A percentile compares a stretch with the other conserved stretches of the same genome.
phyloP scores from a whole-genome alignment of 2,113 vertebrate genomes.

The Tamias sibiricus region DNA sequence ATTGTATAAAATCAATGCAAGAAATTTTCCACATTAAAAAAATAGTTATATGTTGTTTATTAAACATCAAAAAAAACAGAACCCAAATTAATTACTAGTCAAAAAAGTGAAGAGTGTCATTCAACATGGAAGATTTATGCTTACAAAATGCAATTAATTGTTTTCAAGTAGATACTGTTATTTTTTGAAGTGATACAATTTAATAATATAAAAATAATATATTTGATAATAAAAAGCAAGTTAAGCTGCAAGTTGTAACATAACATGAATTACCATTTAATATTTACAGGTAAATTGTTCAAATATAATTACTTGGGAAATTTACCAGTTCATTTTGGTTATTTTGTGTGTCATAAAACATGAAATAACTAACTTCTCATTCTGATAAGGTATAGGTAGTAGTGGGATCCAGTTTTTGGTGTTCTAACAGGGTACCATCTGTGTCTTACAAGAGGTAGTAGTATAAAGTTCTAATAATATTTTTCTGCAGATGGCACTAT shows the following conservation, averaged over 20 bases:
- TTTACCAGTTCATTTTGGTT: background rate
- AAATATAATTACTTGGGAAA: background rate
- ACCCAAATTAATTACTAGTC: background rate
- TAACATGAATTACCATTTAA: background rate
- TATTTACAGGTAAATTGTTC: background rate
- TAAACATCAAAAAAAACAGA: background rate
- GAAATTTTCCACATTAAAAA: background rate
- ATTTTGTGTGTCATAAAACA: background rate
- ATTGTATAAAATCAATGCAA: slow-evolving; percentile 1
- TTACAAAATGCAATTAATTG: background rate
- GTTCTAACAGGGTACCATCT: slow-evolving; percentile 75
- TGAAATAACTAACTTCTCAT: slow-evolving; percentile 47
- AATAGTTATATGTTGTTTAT: background rate
- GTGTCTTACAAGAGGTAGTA: slow-evolving; percentile 71
- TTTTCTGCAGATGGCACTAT: slow-evolving; percentile 82
- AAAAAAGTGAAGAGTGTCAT: slow-evolving; percentile 1
- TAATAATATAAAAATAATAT: background rate
- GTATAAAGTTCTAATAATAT: slow-evolving; percentile 79
- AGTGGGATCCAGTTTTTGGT: slow-evolving; percentile 73
- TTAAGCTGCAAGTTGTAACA: background rate
- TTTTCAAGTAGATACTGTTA: background rate
- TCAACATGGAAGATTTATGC: background rate
- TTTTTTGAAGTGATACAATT: slow-evolving; percentile 1
- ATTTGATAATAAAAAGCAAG: background rate
- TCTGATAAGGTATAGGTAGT: slow-evolving; percentile 75